Conservation (phyloP, 2,113 vertebrate species). For the Peromyscus californicus region DNA sequence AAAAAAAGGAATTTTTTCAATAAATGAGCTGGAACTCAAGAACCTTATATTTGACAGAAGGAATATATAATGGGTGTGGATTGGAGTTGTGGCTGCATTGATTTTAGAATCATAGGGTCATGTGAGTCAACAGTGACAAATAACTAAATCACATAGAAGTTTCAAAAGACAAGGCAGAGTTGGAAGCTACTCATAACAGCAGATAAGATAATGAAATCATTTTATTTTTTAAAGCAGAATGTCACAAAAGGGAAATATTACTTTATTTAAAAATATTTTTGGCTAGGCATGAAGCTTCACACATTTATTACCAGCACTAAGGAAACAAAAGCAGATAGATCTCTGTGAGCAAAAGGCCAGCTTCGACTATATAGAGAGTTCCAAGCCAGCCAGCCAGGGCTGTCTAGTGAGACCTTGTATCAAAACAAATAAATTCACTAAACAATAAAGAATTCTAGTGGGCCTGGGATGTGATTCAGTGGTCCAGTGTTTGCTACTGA, state of each 20-base stretch:
- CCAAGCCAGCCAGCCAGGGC: not conserved
- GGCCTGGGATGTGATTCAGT: not conserved
- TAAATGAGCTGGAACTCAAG: not conserved
- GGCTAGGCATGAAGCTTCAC: too few relatives aligned
- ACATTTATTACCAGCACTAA: not conserved
- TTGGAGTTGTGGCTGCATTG: not conserved
- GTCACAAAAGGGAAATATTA: not conserved
- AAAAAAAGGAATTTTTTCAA: not conserved
- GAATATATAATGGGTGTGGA: not conserved
- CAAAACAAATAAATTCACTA: not conserved
- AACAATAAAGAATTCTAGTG: not conserved
- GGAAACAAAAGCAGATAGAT: not conserved
- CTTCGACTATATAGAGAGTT: not conserved
- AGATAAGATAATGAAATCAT: not conserved
- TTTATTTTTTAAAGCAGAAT: not conserved
- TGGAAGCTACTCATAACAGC: not conserved
- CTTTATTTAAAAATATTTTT: not conserved
- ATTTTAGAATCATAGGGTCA: not conserved
- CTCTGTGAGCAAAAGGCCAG: not conserved
- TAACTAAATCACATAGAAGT: not conserved
- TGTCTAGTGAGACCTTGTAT: not conserved
- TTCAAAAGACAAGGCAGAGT: not conserved
- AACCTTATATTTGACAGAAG: rapidly evolving
- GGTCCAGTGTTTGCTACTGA: not conserved
- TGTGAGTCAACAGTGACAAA: not conserved